Percentiles rank a stretch among this genome's conserved stretches.
Conservation (phyloP, 2,888 invertebrate genomes). For the Lumbricus terrestris region DNA sequence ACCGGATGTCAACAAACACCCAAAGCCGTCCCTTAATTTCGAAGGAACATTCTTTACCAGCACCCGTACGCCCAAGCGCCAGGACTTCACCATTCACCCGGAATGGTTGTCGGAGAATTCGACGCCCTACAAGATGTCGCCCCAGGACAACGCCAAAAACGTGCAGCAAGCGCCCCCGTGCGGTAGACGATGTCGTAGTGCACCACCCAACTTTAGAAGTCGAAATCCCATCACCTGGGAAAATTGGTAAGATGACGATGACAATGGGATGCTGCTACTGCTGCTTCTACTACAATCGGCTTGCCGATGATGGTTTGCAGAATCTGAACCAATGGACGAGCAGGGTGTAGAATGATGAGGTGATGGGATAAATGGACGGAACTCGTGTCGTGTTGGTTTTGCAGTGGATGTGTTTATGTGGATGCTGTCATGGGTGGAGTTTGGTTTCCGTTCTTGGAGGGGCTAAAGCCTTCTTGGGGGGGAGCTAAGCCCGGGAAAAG, state of each 20-base stretch:
- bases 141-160: background rate
- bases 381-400: background rate
- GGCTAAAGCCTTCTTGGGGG: too few relatives aligned
- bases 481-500: too few relatives aligned
- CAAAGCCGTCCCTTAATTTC: background rate
- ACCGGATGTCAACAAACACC: background rate
- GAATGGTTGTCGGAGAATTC: slow-evolving; percentile 56
- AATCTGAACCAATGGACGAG: background rate
- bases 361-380: background rate
- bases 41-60: background rate
- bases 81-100: slow-evolving; percentile 51
- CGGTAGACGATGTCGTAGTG: slow-evolving; percentile 5
- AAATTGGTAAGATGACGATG: background rate
- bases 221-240: slow-evolving; percentile 24
- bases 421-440: too few relatives aligned
- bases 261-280: too few relatives aligned
- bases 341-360: background rate
- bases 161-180: background rate
- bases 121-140: slow-evolving; percentile 47
- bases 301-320: background rate
- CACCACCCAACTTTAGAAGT: slow-evolving; percentile 11
- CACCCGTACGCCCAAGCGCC: background rate
- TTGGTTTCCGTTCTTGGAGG: too few relatives aligned
- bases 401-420: background rate
- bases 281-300: too few relatives aligned